A percentile compares a stretch with the other conserved stretches of the same genome.
phyloP scores from a whole-genome alignment of 2,797 vertebrate genomes.

The Telmatherina bonti region DNA sequence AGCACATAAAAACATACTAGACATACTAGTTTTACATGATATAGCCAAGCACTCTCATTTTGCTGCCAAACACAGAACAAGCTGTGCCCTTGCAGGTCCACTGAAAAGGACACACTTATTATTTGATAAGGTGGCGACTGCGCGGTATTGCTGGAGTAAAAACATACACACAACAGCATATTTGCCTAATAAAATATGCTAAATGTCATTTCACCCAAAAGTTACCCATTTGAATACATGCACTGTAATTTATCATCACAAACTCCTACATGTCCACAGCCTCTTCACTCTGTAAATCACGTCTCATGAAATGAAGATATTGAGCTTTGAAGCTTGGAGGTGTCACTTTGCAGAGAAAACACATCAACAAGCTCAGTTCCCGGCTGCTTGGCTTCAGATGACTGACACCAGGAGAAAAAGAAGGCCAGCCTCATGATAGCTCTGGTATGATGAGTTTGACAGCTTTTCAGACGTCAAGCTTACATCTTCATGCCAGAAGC shows the following conservation, averaged over 20 bases:
- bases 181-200: neutral
- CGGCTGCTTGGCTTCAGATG: conserved; percentile 61
- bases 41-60: neutral
- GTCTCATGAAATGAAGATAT: conserved; percentile 16
- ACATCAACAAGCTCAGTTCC: conserved; percentile 53
- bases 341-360: conserved; percentile 41
- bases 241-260: neutral
- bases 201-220: too few species aligned
- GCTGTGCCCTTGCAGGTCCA: neutral
- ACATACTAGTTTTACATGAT: conserved; percentile 11
- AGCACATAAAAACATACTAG: conserved; percentile 3
- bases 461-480: conserved; percentile 6
- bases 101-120: neutral
- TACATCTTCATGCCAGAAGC: conserved; percentile 1
- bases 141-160: neutral
- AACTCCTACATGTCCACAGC: conserved; percentile 1
- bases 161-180: neutral
- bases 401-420: conserved; percentile 33
- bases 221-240: too few species aligned
- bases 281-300: conserved; percentile 36
- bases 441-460: conserved; percentile 9
- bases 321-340: conserved; percentile 33
- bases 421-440: conserved; percentile 16
- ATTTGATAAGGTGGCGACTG: neutral
- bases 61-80: neutral